Evolutionary conservation across 2,797 vertebrate species (phyloP).

Genomic region (Falco peregrinus): DNA sequence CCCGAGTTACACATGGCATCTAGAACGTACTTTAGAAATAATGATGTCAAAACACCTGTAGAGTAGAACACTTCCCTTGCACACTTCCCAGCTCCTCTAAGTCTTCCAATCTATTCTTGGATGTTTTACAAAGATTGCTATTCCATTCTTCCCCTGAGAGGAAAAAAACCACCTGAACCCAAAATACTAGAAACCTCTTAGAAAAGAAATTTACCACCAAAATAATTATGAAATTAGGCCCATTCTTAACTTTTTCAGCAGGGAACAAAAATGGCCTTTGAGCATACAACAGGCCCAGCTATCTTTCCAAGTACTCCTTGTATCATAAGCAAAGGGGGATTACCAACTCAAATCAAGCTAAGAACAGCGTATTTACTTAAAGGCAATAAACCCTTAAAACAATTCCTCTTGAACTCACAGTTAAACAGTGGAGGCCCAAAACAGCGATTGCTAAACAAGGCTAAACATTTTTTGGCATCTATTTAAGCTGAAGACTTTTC

Average conservation of each 20-base stretch:
- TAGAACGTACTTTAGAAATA: conserved; percentile 20
- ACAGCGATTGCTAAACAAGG: neutral
- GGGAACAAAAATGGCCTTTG: neutral
- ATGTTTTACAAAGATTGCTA: neutral
- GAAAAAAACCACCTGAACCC: neutral
- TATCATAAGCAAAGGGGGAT: neutral
- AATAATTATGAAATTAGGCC: neutral
- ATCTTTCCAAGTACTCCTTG: neutral
- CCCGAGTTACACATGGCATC: neutral
- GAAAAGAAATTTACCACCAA: neutral
- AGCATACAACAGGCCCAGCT: neutral
- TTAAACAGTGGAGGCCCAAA: neutral
- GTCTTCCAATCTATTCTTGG: neutral
- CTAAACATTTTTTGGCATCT: conserved; percentile 9
- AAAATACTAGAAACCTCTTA: neutral
- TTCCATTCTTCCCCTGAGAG: neutral
- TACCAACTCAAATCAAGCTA: neutral
- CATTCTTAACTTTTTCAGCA: neutral
- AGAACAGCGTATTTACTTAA: neutral
- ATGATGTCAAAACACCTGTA: neutral
- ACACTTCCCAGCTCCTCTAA: neutral
- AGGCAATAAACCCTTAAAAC: neutral
- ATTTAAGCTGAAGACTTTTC: neutral
- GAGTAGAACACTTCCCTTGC: neutral
- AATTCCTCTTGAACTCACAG: neutral